Evolutionary conservation across 2,113 vertebrate genomes (phyloP).

Genomic region (Channa maculata): DNA sequence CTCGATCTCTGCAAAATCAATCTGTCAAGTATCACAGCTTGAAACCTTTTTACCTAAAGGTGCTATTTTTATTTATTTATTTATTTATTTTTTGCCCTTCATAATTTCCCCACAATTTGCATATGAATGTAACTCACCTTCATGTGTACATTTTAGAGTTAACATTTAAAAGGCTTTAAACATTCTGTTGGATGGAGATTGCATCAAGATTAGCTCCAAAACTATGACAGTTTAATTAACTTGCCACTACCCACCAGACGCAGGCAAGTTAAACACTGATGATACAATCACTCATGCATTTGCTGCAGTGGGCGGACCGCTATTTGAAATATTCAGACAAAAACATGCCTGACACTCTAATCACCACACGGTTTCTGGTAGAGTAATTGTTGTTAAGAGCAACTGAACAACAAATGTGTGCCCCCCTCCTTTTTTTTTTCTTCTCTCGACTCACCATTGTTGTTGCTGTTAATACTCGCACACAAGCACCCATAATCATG

Average conservation of each 20-base stretch:
- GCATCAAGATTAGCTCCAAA: slow-evolving; percentile 45
- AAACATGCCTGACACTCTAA: slow-evolving; percentile 22
- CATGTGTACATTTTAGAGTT: slow-evolving; percentile 18
- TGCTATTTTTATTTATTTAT: background rate
- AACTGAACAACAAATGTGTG: slow-evolving; percentile 6
- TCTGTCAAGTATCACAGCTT: slow-evolving; percentile 5
- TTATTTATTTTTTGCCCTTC: background rate
- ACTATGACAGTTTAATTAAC: slow-evolving; percentile 70
- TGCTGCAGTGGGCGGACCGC: slow-evolving; percentile 20
- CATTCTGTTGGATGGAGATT: slow-evolving; percentile 20
- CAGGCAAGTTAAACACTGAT: slow-evolving; percentile 22
- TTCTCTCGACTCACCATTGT: background rate
- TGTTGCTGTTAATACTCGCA: slow-evolving; percentile 11
- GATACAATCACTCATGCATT: slow-evolving; percentile 37
- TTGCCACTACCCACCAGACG: slow-evolving; percentile 17
- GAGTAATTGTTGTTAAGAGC: slow-evolving; percentile 32
- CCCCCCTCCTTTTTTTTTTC: background rate
- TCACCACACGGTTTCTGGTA: slow-evolving; percentile 3
- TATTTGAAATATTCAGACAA: slow-evolving; percentile 36
- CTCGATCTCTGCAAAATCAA: background rate
- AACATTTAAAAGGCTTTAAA: slow-evolving; percentile 30
- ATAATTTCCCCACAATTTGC: slow-evolving; percentile 24
- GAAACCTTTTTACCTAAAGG: background rate
- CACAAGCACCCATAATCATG: slow-evolving; percentile 30
- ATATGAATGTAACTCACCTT: slow-evolving; percentile 32